phyloP scores from a whole-genome alignment of 1,140 invertebrate genomes.

The Hestina assimilis region DNA sequence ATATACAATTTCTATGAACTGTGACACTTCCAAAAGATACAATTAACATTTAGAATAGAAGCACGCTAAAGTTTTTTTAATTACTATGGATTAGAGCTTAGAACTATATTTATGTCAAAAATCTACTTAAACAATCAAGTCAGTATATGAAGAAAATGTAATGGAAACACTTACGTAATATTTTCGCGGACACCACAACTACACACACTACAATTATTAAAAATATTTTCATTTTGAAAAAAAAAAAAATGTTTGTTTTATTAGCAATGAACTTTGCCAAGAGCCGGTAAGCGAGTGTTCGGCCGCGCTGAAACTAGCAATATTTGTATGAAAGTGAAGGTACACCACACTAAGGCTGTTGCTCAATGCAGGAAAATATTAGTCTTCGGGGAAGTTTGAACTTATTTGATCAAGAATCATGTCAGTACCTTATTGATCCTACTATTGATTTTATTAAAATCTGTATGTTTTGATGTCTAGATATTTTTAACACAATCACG shows the following conservation, averaged over 20 bases:
- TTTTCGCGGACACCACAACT: constrained; percentile 38
- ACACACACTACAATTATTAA: constrained; percentile 38
- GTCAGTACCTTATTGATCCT: no score
- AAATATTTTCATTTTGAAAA: constrained; percentile 45
- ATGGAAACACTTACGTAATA: constrained; percentile 49
- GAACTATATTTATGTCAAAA: no score
- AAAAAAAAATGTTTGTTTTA: constrained; percentile 9
- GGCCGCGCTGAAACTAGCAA: constrained; percentile 38
- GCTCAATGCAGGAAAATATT: constrained; percentile 41
- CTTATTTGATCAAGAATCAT: neutral
- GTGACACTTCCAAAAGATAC: no score
- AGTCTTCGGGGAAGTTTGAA: constrained; percentile 12
- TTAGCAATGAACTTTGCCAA: constrained; percentile 20
- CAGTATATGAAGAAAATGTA: constrained; percentile 2
- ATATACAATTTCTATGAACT: no score
- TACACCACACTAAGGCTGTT: constrained; percentile 29
- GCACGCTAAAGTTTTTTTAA: no score
- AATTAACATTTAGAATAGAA: no score
- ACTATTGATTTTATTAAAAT: no score
- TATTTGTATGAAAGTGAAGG: constrained; percentile 61
- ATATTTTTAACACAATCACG: no score
- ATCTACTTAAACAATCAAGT: neutral
- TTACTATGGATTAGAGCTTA: no score
- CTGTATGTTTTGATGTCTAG: neutral
- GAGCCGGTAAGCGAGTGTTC: constrained; percentile 46